Percentiles rank a stretch among this genome's conserved stretches.
phyloP scores from a whole-genome alignment of 1,140 invertebrate genomes.

The Agrypnia vestita region DNA sequence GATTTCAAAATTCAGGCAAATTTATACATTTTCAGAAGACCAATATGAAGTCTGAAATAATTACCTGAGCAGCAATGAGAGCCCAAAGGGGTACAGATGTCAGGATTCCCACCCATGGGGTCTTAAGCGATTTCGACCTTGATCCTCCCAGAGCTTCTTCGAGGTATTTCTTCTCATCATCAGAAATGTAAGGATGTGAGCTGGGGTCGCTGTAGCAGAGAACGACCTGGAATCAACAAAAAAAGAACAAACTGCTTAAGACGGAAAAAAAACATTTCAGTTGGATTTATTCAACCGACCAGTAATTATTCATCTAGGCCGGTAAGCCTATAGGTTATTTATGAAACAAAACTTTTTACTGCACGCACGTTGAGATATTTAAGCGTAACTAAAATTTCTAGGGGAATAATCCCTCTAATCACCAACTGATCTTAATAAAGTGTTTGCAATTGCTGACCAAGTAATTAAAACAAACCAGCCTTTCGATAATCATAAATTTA shows the following conservation, averaged over 20 bases:
- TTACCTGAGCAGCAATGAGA: conserved; percentile 76
- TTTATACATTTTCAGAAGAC: no score
- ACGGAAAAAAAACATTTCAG: not conserved
- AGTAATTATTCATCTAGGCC: no score
- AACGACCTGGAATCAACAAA: conserved; percentile 67
- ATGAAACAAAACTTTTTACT: not conserved
- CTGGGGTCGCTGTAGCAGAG: conserved; percentile 85
- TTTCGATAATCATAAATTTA: no score
- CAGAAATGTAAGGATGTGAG: conserved; percentile 88
- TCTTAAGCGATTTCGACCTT: conserved; percentile 64
- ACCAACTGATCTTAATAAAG: no score
- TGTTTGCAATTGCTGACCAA: no score
- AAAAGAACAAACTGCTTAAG: no score
- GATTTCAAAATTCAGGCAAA: no score
- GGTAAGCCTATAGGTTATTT: not conserved
- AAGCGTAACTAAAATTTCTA: no score
- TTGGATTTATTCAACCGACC: not conserved
- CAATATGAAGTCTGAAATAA: conserved; percentile 12
- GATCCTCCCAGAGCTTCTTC: conserved; percentile 74
- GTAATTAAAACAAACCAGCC: no score
- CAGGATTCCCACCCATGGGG: conserved; percentile 83
- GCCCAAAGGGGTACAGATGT: conserved; percentile 85
- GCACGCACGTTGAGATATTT: not conserved
- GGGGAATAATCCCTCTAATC: no score
- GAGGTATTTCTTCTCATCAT: conserved; percentile 85